Conservation (phyloP, 1,140 invertebrate species). For the Gryon sp. region DNA sequence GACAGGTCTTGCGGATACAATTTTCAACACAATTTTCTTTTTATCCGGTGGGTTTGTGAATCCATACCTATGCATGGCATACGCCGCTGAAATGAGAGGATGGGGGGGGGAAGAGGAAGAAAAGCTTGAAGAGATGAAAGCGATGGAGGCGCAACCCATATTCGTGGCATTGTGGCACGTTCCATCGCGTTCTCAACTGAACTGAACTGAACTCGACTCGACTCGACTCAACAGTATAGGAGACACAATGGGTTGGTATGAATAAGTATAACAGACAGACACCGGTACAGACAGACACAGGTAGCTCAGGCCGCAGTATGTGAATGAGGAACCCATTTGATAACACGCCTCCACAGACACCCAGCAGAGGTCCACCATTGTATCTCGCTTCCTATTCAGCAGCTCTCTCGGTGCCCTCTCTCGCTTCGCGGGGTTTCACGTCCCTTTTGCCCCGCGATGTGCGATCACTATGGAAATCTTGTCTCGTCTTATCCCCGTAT, state of each 20-base stretch:
- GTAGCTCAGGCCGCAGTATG: conserved; percentile 78
- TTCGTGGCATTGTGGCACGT: conserved; percentile 80
- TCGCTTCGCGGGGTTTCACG: conserved; percentile 28
- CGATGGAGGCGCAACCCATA: conserved; percentile 72
- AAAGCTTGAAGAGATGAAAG: conserved; percentile 23
- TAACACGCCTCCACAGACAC: conserved; percentile 79
- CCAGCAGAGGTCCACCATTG: conserved; percentile 79
- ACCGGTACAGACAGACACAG: conserved; percentile 79
- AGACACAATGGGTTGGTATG: conserved; percentile 77
- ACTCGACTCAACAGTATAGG: conserved; percentile 76
- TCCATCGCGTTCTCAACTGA: conserved; percentile 80
- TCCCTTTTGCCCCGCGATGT: conserved; percentile 46
- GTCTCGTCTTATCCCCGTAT: conserved; percentile 62
- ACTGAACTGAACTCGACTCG: conserved; percentile 79
- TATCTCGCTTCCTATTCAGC: conserved; percentile 80
- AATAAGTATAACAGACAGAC: conserved; percentile 81
- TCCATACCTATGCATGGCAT: conserved; percentile 67
- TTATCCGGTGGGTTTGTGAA: conserved; percentile 63
- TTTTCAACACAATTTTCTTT: conserved; percentile 76
- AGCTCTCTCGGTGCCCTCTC: conserved; percentile 76
- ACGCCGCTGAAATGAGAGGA: conserved; percentile 52
- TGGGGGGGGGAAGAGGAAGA: conserved; percentile 23
- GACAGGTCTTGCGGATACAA: conserved; percentile 71
- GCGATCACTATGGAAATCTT: conserved; percentile 70
- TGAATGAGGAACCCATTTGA: conserved; percentile 81